These are phyloP conservation scores for Aspidapion aeneum DNA, from an alignment of 2,888 invertebrate genomes.

Conservation along the genomic window DNA sequence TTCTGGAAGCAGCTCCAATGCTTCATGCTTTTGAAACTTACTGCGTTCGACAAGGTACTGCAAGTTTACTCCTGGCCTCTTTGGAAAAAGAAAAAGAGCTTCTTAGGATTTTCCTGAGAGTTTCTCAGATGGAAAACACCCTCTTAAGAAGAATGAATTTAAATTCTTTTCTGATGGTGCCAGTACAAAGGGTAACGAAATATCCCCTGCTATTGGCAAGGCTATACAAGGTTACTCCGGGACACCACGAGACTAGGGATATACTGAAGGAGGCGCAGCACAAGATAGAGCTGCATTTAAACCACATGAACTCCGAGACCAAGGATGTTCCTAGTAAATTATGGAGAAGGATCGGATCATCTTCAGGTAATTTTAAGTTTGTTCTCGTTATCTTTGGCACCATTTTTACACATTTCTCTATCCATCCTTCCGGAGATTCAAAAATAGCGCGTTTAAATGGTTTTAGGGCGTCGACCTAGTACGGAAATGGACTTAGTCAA, in stretches of 20 bases:
- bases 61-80: constrained; percentile 82
- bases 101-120: constrained; percentile 87
- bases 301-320: constrained; percentile 91
- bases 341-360: constrained; percentile 85
- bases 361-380: constrained; percentile 37
- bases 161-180: constrained; percentile 97
- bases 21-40: constrained; percentile 93
- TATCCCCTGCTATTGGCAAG: constrained; percentile 90
- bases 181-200: constrained; percentile 95
- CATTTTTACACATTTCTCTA: background rate
- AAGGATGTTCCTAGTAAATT: constrained; percentile 88
- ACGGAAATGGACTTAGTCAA: constrained; percentile 86
- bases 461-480: constrained; percentile 64
- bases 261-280: constrained; percentile 84
- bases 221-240: constrained; percentile 85
- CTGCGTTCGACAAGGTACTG: constrained; percentile 89
- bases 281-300: constrained; percentile 89
- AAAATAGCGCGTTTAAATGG: background rate
- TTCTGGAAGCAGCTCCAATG: constrained; percentile 90
- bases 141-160: constrained; percentile 92
- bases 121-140: constrained; percentile 95
- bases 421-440: background rate
- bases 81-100: constrained; percentile 94
- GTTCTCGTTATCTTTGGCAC: background rate
- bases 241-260: constrained; percentile 76